Evolutionary conservation across 2,888 invertebrate species (phyloP).

Genomic region (Erebia ligea): DNA sequence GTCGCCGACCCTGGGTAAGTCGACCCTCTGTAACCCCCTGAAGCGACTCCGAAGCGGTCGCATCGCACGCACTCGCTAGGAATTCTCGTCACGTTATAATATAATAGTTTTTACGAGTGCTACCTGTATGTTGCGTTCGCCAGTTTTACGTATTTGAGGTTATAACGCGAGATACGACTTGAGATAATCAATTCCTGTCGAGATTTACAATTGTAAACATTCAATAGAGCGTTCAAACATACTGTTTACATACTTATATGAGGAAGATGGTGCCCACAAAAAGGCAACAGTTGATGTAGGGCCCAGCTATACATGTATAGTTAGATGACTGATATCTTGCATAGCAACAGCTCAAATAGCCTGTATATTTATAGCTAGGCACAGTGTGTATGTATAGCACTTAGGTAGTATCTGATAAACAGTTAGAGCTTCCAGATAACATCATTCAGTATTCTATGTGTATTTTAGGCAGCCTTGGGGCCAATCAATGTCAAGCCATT

Average conservation of each 20-base stretch:
- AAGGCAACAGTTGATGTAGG: conserved; percentile 31
- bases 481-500: conserved; percentile 38
- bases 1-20: conserved; percentile 5
- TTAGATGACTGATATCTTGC: conserved; percentile 56
- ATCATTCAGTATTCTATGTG: conserved; percentile 49
- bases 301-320: conserved; percentile 35
- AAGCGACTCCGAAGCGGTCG: background rate
- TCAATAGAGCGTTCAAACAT: conserved; percentile 50
- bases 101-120: conserved; percentile 10
- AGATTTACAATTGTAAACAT: conserved; percentile 48
- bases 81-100: conserved; percentile 2
- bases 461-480: conserved; percentile 46
- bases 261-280: conserved; percentile 27
- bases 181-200: conserved; percentile 46
- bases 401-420: conserved; percentile 65
- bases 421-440: conserved; percentile 54
- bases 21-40: background rate
- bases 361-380: conserved; percentile 62
- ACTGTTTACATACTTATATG: conserved; percentile 55
- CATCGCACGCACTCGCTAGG: background rate
- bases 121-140: conserved; percentile 65
- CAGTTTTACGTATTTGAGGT: conserved; percentile 48
- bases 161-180: conserved; percentile 45
- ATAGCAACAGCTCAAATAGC: conserved; percentile 74
- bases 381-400: conserved; percentile 48